Evolutionary conservation across 2,113 vertebrate species (phyloP).

Genomic region (Neotoma lepida): DNA sequence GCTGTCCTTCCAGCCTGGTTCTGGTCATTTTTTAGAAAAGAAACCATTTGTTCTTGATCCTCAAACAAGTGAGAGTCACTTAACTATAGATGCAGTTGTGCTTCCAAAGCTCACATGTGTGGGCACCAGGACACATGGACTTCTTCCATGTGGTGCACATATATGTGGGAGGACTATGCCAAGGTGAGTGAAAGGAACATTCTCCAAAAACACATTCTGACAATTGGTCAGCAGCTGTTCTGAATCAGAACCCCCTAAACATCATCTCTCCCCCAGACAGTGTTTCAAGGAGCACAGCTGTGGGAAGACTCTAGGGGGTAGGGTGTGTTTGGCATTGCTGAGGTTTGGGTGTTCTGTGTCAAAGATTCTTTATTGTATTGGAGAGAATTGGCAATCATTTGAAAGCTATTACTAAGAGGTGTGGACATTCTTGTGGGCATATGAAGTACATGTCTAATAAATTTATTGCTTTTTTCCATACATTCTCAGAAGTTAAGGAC

Average conservation of each 20-base stretch:
- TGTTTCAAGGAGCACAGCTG: constrained; percentile 34
- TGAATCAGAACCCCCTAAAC: constrained; percentile 52
- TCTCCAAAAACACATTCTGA: constrained; percentile 70
- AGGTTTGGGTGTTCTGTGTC: background rate
- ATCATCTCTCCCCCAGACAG: background rate
- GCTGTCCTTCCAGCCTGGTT: background rate
- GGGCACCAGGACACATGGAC: background rate
- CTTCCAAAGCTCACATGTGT: constrained; percentile 9
- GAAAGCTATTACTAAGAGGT: background rate
- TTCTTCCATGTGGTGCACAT: constrained; percentile 60
- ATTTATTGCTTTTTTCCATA: background rate
- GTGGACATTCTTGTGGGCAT: background rate
- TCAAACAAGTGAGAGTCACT: background rate
- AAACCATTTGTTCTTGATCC: constrained; percentile 21
- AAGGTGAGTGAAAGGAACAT: constrained; percentile 24
- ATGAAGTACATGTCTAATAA: accelerated
- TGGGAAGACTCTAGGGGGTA: background rate
- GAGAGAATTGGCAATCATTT: background rate
- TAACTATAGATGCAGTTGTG: constrained; percentile 22
- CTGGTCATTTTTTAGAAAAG: background rate
- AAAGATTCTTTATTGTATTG: background rate
- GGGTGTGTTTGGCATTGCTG: background rate
- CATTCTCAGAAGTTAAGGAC: background rate
- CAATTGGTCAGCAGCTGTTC: constrained; percentile 60
- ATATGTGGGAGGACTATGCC: constrained; percentile 68